Percentiles rank a stretch among this genome's conserved stretches.
These are phyloP conservation scores for Cassiopea andromeda DNA, from an alignment of 30 jellyfish, hydroid and myxozoan species.

Conservation along the genomic window DNA sequence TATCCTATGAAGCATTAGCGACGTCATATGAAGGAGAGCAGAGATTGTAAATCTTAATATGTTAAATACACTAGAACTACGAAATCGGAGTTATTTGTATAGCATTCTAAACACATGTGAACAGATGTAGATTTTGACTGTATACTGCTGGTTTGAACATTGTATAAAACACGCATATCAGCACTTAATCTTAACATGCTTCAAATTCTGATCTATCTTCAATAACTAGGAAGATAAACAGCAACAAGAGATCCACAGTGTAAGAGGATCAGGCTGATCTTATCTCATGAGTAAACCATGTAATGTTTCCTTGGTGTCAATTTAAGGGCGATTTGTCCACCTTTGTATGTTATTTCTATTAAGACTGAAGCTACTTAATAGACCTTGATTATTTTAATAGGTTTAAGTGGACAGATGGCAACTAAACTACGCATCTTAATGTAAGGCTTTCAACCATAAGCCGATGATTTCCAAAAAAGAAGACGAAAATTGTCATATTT, in stretches of 20 bases:
- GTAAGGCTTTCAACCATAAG: constrained; percentile 19
- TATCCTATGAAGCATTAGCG: too few species aligned
- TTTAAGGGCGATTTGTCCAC: constrained; percentile 9
- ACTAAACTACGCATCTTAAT: neutral
- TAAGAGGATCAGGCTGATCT: constrained; percentile 41
- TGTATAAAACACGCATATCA: neutral
- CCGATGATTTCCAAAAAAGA: constrained; percentile 2
- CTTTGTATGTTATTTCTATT: constrained; percentile 39
- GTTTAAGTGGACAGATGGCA: constrained; percentile 43
- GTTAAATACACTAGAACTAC: too few species aligned
- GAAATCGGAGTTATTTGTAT: too few species aligned
- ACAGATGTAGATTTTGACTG: neutral
- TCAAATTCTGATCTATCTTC: constrained; percentile 8
- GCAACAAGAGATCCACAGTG: constrained; percentile 34
- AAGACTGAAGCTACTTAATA: constrained; percentile 35
- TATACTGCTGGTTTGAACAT: neutral
- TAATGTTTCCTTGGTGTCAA: constrained; percentile 21
- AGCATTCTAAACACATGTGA: neutral
- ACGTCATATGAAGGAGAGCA: neutral
- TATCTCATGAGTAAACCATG: constrained; percentile 33
- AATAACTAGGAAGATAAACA: constrained; percentile 41
- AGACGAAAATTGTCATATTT: neutral
- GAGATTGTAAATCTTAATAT: neutral
- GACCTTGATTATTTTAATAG: constrained; percentile 12
- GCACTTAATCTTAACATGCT: constrained; percentile 27